These are phyloP conservation scores for Phylloscopus trochilus DNA, from an alignment of 2,113 vertebrate genomes.

Conservation along the genomic window DNA sequence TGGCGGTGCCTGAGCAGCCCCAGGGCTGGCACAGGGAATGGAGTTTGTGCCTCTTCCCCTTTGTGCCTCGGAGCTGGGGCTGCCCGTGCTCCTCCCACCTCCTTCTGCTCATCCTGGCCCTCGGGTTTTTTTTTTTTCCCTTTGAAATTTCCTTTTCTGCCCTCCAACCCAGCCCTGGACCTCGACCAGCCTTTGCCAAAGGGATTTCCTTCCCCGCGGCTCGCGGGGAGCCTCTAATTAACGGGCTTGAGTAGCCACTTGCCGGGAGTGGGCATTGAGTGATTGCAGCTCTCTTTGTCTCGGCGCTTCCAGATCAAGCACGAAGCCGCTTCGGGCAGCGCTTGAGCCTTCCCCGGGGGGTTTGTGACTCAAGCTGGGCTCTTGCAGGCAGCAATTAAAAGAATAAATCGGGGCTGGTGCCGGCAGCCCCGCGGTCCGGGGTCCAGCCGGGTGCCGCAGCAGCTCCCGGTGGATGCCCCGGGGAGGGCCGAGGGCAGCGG, in stretches of 20 bases:
- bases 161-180: background rate
- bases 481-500: background rate
- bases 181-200: background rate
- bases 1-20: accelerated
- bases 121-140: too few species aligned
- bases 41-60: background rate
- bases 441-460: background rate
- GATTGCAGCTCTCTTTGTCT: background rate
- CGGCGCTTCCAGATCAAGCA: background rate
- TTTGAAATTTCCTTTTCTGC: background rate
- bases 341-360: background rate
- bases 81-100: background rate
- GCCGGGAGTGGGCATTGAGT: background rate
- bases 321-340: background rate
- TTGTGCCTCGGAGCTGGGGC: background rate
- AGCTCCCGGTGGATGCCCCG: background rate
- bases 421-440: background rate
- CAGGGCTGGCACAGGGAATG: background rate
- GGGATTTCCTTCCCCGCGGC: background rate
- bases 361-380: background rate
- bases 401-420: background rate
- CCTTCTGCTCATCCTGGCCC: background rate
- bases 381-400: background rate
- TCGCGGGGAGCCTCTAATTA: background rate
- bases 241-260: background rate